Percentiles rank a stretch among this genome's conserved stretches.
Evolutionary conservation across 2,797 vertebrate genomes (phyloP).

Genomic region (Lindbergichthys nudifrons): DNA sequence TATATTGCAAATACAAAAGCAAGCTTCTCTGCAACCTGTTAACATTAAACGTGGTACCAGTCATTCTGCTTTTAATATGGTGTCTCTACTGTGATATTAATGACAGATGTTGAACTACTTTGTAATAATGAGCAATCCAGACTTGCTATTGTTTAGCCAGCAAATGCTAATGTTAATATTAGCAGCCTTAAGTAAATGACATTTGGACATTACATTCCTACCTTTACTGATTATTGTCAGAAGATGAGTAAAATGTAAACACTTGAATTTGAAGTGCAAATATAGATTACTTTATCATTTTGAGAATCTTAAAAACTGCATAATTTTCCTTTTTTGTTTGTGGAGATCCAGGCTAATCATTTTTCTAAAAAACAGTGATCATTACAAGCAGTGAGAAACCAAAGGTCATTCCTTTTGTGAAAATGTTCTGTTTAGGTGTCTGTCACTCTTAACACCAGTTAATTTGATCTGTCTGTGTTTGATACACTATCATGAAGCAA

Average conservation of each 20-base stretch:
- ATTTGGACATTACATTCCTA: constrained; percentile 11
- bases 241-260: not conserved
- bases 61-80: not conserved
- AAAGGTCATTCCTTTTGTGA: constrained; percentile 1
- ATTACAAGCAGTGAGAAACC: not conserved
- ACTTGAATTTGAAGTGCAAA: not conserved
- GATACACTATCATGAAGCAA: constrained; percentile 17
- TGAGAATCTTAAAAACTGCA: not conserved
- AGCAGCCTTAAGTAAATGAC: constrained; percentile 14
- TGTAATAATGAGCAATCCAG: constrained; percentile 1
- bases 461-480: constrained; percentile 15
- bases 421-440: not conserved
- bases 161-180: constrained; percentile 18
- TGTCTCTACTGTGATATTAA: not conserved
- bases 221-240: not conserved
- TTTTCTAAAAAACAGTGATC: not conserved
- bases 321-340: not conserved
- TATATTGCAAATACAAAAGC: constrained; percentile 35
- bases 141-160: not conserved
- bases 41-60: not conserved
- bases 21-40: constrained; percentile 13
- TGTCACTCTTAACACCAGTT: not conserved
- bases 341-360: not conserved
- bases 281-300: not conserved
- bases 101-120: not conserved